Evolutionary conservation across 2,113 vertebrate species (phyloP).

Genomic region (Chaetura pelagica): DNA sequence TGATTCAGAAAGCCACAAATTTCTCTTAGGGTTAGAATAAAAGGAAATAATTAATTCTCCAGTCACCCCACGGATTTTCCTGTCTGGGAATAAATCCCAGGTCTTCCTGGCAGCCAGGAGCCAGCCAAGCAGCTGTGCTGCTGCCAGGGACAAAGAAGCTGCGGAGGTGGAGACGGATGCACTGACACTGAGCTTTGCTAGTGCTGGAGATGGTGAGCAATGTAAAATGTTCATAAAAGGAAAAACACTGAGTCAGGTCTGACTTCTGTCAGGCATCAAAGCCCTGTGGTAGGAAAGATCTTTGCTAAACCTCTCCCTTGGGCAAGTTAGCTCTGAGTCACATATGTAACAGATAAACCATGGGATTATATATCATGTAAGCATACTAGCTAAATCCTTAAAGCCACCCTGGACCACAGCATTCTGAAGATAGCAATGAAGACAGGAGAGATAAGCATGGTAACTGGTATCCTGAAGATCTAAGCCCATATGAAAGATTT

Average conservation of each 20-base stretch:
- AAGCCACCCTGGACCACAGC: background rate
- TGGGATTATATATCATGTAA: background rate
- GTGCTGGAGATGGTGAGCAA: background rate
- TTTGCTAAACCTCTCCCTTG: background rate
- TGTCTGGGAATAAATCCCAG: background rate
- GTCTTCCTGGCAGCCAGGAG: background rate
- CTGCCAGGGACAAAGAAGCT: background rate
- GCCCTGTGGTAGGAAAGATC: background rate
- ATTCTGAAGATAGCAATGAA: background rate
- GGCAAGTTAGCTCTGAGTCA: background rate
- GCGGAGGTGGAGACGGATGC: background rate
- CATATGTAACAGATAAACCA: background rate
- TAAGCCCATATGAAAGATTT: background rate
- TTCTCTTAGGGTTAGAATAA: background rate
- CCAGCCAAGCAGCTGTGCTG: accelerated
- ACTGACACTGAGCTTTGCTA: background rate
- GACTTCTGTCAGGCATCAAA: background rate
- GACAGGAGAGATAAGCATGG: background rate
- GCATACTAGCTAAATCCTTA: background rate
- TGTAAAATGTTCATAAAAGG: background rate
- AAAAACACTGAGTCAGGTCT: background rate
- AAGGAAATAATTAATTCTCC: background rate
- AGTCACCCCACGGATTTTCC: background rate
- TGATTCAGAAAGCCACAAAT: background rate
- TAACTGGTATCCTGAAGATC: background rate